A percentile compares a stretch with the other conserved stretches of the same genome.
These are phyloP conservation scores for Paraplagusia blochii DNA, from an alignment of 2,113 vertebrate genomes.

Conservation along the genomic window DNA sequence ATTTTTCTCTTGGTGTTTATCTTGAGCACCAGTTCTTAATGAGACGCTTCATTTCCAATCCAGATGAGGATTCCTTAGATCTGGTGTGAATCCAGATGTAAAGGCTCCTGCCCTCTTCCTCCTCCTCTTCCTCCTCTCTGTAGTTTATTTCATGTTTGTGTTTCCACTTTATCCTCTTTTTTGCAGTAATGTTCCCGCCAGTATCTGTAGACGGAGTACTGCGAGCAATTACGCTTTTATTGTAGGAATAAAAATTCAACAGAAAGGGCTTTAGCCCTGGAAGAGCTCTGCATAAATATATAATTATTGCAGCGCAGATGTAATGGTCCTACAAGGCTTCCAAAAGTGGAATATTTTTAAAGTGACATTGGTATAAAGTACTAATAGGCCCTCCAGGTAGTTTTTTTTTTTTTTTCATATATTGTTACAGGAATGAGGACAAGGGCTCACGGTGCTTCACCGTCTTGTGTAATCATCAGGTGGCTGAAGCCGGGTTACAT, in stretches of 20 bases:
- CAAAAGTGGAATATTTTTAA: constrained; percentile 42
- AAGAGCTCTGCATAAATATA: constrained; percentile 15
- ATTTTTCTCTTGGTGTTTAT: too few relatives aligned
- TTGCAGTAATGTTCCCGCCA: too few relatives aligned
- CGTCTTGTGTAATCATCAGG: constrained; percentile 59
- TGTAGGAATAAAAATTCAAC: neutral
- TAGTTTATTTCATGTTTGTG: too few relatives aligned
- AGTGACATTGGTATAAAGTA: constrained; percentile 67
- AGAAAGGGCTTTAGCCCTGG: constrained; percentile 5
- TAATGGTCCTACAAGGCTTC: constrained; percentile 20
- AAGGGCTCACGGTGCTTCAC: constrained; percentile 42
- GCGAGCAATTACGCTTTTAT: constrained; percentile 1
- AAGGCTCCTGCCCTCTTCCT: too few relatives aligned
- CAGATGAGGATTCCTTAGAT: too few relatives aligned
- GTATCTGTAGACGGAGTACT: too few relatives aligned
- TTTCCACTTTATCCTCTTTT: too few relatives aligned
- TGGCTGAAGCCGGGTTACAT: constrained; percentile 52
- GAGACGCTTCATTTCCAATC: too few relatives aligned
- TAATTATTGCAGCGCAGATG: constrained; percentile 35
- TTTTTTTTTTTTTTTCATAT: constrained; percentile 1
- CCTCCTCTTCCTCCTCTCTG: too few relatives aligned
- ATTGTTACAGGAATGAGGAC: constrained; percentile 56
- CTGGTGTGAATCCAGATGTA: too few relatives aligned
- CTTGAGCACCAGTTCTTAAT: too few relatives aligned
- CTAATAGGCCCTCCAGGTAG: constrained; percentile 45